Evolutionary conservation across 2,113 vertebrate genomes (phyloP), one percentile per base, ranked within the genome.

Genomic region (Tetraodon nigroviridis): DNA sequence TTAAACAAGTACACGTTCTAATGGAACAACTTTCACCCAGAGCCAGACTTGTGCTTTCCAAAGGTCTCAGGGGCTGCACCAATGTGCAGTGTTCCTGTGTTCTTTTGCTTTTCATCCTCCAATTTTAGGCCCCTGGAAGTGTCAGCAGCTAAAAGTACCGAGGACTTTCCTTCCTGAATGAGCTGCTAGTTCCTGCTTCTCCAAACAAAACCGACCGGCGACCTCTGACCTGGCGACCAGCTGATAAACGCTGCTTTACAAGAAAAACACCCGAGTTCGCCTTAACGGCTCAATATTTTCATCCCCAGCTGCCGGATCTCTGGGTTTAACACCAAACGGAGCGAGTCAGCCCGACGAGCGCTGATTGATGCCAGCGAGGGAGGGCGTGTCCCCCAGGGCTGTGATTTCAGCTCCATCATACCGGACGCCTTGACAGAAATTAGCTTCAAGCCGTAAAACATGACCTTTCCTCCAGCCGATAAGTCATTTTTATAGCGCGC

Each of bases 191-290:
- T 70, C 53, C 32, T 60, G 69, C 18, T 32, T 37, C 41, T 37
- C 11, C 10, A 37, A 37, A 37, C 32, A 37, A 8, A 37, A 10
- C 49, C 50, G 24, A 6, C 53, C 7, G 17, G 63, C 54, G 69
- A 78, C 62, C 75, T 67, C 6, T 68, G 60, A 68, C 69, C 29
- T 58, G 17, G 3, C 16, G 14, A 14, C 16, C 42, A 44, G 13
- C 16, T 44, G 42, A 17, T 17, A 14, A 44, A 44, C 17, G 16
- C 42, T 16, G 5, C 4, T 44, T 44, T 17, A 44, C 40, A 37
- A 44, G 42, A 17, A 44, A 17, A 44, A 5, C 14, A 7, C 10
- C 17, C 2, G 5, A 16, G 15, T 17, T 5, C 14, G 15, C 17
- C 16, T 44, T 2, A 14, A 6, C 42, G 17, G 16, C 5, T 44